Base-by-base conservation (phyloP, 2,797 vertebrate genomes). In the Danio jaintianensis region DNA sequence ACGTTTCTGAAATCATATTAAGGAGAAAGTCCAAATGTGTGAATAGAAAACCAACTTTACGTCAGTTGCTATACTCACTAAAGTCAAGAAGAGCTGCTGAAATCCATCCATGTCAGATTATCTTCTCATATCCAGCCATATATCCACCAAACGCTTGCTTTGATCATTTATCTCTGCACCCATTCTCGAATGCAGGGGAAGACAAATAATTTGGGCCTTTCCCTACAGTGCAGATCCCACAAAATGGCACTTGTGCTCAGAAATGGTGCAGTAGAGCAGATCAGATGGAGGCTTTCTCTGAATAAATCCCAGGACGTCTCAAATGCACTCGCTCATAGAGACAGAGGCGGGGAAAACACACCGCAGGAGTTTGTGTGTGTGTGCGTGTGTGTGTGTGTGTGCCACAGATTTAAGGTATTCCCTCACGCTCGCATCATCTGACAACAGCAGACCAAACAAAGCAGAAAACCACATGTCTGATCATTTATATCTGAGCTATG, bases 391-490 rank as follows among this genome's bases (percentile, higher is more conserved):
- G n/a, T n/a, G n/a, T n/a, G n/a, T n/a, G n/a, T 72, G 75, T 80
- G 40, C 53, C 45, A 12, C 68, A 85, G 78, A 83, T 89, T 85
- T 88, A 87, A 89, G 88, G 86, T 84, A 79, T 81, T 87, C 83
- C 67, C 85, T 77, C 48, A 64, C 59, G 64, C 67, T 85, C 80
- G 80, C 83, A 79, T 87, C 83, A 81, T 81, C 76, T 78, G 59
- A 63, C 71, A 53, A 66, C 20, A 48, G 72, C 7, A 18, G 61
- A 59, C 40, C 64, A 79, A 70, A 83, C 63, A 77, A 64, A 81
- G 7, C n/a, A 1, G 52, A 69, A 63, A 59, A 13, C 64, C 42
- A 73, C n/a, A n/a, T n/a, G n/a, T n/a, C n/a, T n/a, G n/a, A n/a
- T n/a, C 9, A 20, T 52, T 12, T 8, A 12, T 61, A 5, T 45